phyloP scores from a whole-genome alignment of 2,797 vertebrate species.

The Heliangelus exortis region DNA sequence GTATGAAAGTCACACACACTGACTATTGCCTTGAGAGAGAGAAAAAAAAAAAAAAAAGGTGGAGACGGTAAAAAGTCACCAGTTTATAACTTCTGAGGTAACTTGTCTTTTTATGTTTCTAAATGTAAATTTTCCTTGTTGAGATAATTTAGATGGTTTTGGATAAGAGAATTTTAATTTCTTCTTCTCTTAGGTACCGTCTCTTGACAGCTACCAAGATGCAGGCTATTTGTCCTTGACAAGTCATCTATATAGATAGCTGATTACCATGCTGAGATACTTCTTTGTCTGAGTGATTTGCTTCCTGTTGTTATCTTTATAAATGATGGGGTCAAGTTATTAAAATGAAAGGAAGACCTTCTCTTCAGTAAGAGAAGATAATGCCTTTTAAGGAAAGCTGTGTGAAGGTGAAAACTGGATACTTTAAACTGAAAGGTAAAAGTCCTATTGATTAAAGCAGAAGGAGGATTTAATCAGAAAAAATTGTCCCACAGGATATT shows the following conservation, averaged over 20 bases:
- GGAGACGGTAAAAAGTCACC: background rate
- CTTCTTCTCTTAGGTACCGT: background rate
- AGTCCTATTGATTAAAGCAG: constrained; percentile 2
- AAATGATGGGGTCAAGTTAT: background rate
- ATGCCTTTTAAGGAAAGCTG: background rate
- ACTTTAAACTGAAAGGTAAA: background rate
- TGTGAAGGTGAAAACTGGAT: background rate
- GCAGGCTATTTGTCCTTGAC: background rate
- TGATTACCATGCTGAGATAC: background rate
- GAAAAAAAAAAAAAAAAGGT: background rate
- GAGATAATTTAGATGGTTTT: background rate
- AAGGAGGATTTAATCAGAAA: constrained; percentile 15
- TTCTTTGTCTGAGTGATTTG: constrained; percentile 6
- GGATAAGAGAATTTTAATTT: background rate
- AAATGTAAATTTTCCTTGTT: background rate
- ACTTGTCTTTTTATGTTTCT: background rate
- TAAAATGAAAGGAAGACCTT: constrained; percentile 22
- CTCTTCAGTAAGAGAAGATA: background rate
- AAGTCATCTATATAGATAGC: background rate
- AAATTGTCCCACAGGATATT: background rate
- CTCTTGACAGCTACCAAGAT: background rate
- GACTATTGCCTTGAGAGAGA: background rate
- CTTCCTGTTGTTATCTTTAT: background rate
- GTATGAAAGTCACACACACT: background rate
- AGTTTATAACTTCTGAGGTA: background rate